Percentiles rank a stretch among this genome's conserved stretches.
Conservation (phyloP, 1,140 invertebrate species). For the Holcopasites calliopsidis region DNA sequence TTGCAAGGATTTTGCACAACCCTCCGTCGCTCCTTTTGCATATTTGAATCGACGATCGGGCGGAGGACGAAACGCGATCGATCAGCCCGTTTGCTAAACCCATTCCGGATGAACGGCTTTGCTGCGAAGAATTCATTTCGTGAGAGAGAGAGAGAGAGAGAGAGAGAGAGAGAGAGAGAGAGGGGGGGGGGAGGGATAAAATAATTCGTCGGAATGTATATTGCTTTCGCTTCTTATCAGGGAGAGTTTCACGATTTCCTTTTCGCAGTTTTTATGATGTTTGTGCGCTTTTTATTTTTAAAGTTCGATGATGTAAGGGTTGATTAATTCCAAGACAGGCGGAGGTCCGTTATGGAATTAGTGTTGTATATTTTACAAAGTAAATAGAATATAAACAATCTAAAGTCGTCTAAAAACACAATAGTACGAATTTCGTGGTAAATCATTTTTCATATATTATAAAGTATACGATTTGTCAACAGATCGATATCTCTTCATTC, state of each 20-base stretch:
- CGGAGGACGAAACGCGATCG: constrained; percentile 30
- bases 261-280: too few species aligned
- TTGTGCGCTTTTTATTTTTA: background rate
- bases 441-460: constrained; percentile 72
- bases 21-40: constrained; percentile 32
- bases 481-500: constrained; percentile 69
- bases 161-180: too few species aligned
- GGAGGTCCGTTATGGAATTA: constrained; percentile 72
- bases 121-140: background rate
- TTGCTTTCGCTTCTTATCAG: too few species aligned
- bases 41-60: constrained; percentile 28
- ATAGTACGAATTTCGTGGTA: constrained; percentile 73
- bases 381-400: constrained; percentile 79
- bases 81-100: background rate
- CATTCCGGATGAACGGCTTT: background rate
- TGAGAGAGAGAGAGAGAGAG: too few species aligned
- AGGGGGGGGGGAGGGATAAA: too few species aligned
- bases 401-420: constrained; percentile 76
- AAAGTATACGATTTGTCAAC: constrained; percentile 78
- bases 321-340: background rate
- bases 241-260: too few species aligned
- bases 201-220: too few species aligned
- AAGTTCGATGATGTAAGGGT: background rate
- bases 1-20: constrained; percentile 22
- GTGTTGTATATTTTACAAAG: constrained; percentile 79